A percentile compares a stretch with the other conserved stretches of the same genome.
These are phyloP conservation scores for Brachymystax lenok DNA, from an alignment of 2,797 vertebrate genomes.

Conservation along the genomic window DNA sequence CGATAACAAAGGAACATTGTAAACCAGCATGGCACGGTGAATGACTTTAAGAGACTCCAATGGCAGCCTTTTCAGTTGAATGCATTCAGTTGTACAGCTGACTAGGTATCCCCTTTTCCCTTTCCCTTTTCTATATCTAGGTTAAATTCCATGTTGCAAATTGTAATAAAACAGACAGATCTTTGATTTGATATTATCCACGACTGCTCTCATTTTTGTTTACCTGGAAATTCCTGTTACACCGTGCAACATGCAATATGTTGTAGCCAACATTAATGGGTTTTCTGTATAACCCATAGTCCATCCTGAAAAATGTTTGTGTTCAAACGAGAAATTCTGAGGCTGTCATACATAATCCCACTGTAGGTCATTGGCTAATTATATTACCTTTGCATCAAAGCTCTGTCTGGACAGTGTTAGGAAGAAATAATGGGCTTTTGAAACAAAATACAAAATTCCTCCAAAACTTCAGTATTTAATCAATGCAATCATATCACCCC, in stretches of 20 bases:
- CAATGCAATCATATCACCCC: conserved; percentile 26
- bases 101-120: no score
- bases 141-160: not conserved
- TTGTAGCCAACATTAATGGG: not conserved
- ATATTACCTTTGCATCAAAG: not conserved
- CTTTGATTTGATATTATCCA: not conserved
- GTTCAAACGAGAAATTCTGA: not conserved
- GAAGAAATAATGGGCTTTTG: not conserved
- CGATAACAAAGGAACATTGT: not conserved
- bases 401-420: not conserved
- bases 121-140: no score
- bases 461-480: not conserved
- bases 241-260: not conserved
- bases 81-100: no score
- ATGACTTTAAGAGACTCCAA: not conserved
- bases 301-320: not conserved
- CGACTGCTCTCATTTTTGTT: not conserved
- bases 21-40: not conserved
- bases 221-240: not conserved
- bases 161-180: not conserved
- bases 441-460: not conserved
- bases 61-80: not conserved
- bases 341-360: not conserved
- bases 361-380: not conserved
- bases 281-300: not conserved